phyloP scores from a whole-genome alignment of 1,140 invertebrate species.

The Drosophila parvula region DNA sequence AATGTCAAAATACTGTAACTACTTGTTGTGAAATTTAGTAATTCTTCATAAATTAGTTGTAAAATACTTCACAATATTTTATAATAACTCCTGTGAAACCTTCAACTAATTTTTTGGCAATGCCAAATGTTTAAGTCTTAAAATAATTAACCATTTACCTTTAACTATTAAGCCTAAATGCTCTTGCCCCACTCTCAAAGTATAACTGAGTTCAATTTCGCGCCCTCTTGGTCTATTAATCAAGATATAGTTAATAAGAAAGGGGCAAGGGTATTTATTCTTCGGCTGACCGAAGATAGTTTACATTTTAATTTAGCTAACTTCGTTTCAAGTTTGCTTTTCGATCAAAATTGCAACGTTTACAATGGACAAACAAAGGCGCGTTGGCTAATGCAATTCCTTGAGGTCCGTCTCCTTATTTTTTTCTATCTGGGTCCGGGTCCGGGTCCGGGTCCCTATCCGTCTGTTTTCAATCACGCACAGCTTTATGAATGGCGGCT shows the following conservation, averaged over 20 bases:
- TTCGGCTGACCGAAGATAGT: constrained; percentile 43
- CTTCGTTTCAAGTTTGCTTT: constrained; percentile 27
- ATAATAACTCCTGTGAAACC: background rate
- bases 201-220: too few species aligned
- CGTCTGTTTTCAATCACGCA: constrained; percentile 72
- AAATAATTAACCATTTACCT: background rate
- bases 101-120: background rate
- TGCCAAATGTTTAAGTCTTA: background rate
- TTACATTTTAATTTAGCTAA: constrained; percentile 10
- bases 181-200: background rate
- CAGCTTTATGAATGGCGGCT: constrained; percentile 64
- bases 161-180: background rate
- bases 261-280: constrained; percentile 27
- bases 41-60: background rate
- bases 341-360: constrained; percentile 66
- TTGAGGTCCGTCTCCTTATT: background rate
- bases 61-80: background rate
- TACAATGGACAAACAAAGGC: constrained; percentile 29
- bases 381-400: constrained; percentile 26
- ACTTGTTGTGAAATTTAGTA: background rate
- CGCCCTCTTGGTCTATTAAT: too few species aligned
- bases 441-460: constrained; percentile 12
- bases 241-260: too few species aligned
- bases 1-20: background rate
- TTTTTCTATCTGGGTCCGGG: background rate